phyloP scores from a whole-genome alignment of 2,888 invertebrate genomes.

The Escarpia spicata region DNA sequence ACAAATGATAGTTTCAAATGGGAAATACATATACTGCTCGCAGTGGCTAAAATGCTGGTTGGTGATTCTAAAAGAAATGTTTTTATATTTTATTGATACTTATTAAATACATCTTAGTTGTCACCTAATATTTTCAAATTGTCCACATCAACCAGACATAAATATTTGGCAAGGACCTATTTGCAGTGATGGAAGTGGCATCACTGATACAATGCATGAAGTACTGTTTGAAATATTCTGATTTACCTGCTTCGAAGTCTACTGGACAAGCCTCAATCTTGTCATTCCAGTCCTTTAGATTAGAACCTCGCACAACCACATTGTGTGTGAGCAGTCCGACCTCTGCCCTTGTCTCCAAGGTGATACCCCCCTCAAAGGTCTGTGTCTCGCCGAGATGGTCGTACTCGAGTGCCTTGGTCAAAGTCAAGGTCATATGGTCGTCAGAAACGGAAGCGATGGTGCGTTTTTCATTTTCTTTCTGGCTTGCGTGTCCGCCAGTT shows the following conservation, averaged over 20 bases:
- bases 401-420: constrained; percentile 44
- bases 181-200: too few relatives aligned
- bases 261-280: constrained; percentile 55
- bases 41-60: too few relatives aligned
- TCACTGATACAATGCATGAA: too few relatives aligned
- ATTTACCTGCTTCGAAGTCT: constrained; percentile 57
- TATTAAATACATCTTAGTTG: too few relatives aligned
- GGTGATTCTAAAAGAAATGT: too few relatives aligned
- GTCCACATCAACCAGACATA: too few relatives aligned
- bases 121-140: too few relatives aligned
- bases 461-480: constrained; percentile 56
- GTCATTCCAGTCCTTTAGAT: constrained; percentile 53
- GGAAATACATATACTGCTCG: too few relatives aligned
- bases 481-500: constrained; percentile 54
- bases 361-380: constrained; percentile 44
- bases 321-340: constrained; percentile 61
- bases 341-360: constrained; percentile 56
- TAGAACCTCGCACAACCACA: constrained; percentile 55
- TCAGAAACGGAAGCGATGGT: constrained; percentile 48
- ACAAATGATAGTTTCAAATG: too few relatives aligned
- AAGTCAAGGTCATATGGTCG: constrained; percentile 53
- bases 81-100: too few relatives aligned
- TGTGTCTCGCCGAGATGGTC: constrained; percentile 56
- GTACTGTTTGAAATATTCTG: constrained; percentile 17
- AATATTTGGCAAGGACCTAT: too few relatives aligned